A percentile compares a stretch with the other conserved stretches of the same genome.
These are phyloP conservation scores for Meteorus sp. DNA, from an alignment of 1,140 invertebrate species.

Conservation along the genomic window DNA sequence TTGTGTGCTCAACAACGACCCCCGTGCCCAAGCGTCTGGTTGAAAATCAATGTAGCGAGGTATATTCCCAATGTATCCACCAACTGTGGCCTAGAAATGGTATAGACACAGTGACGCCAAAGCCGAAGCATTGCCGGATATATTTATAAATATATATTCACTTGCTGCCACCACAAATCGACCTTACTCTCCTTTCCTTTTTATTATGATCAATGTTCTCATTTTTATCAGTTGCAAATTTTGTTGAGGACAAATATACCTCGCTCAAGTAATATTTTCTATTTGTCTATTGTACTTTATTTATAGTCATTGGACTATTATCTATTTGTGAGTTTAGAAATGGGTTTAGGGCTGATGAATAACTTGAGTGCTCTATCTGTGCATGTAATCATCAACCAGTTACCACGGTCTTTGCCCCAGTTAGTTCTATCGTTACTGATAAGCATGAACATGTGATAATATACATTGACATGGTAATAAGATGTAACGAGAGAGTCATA, in stretches of 20 bases:
- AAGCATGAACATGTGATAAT: conserved; percentile 8
- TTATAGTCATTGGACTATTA: too few species aligned
- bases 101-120: conserved; percentile 7
- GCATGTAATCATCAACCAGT: background rate
- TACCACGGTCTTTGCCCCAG: background rate
- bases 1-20: conserved; percentile 6
- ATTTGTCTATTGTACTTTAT: too few species aligned
- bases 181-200: too few species aligned
- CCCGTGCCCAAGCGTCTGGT: conserved; percentile 9
- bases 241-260: too few species aligned
- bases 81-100: conserved; percentile 18
- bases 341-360: too few species aligned
- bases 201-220: too few species aligned
- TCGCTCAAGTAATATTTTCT: too few species aligned
- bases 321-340: too few species aligned
- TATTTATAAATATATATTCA: background rate
- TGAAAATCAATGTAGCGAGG: conserved; percentile 28
- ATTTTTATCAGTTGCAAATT: too few species aligned
- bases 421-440: background rate
- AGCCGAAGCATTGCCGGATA: background rate
- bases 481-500: background rate
- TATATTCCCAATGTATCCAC: conserved; percentile 1
- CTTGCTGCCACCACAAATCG: background rate
- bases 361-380: background rate
- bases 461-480: background rate